Percentiles rank a stretch among this genome's conserved stretches.
phyloP scores from a whole-genome alignment of 2,888 invertebrate genomes.

The Taphrorychus bicolor region DNA sequence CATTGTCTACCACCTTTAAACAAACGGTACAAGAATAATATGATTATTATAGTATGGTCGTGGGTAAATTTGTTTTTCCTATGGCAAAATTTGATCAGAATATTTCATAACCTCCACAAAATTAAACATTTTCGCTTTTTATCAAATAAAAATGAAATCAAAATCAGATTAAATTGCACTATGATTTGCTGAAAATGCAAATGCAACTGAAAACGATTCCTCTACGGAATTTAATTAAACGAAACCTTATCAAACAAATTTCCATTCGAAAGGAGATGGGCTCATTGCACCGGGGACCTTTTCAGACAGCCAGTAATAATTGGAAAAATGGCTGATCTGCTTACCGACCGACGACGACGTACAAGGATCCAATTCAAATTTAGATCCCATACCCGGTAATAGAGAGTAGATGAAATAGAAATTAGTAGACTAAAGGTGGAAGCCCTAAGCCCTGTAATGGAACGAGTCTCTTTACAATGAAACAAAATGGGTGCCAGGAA shows the following conservation, averaged over 20 bases:
- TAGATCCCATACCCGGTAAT: background rate
- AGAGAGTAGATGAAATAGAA: background rate
- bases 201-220: background rate
- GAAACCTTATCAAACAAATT: background rate
- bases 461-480: constrained; percentile 5
- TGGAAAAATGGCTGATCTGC: background rate
- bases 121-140: too few species aligned
- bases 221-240: background rate
- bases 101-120: too few species aligned
- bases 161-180: too few species aligned
- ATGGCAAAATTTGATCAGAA: too few species aligned
- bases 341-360: too few species aligned
- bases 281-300: background rate
- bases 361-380: background rate
- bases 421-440: background rate
- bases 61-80: too few species aligned
- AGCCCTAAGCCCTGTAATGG: constrained; percentile 1
- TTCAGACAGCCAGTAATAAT: background rate
- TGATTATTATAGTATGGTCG: too few species aligned
- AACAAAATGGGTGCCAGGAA: constrained; percentile 1
- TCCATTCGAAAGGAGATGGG: background rate
- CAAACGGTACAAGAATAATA: too few species aligned
- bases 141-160: too few species aligned
- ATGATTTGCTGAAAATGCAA: background rate
- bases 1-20: too few species aligned